A percentile compares a stretch with the other conserved stretches of the same genome.
Conservation (phyloP, 1,140 invertebrate genomes). For the Colletes gigas region DNA sequence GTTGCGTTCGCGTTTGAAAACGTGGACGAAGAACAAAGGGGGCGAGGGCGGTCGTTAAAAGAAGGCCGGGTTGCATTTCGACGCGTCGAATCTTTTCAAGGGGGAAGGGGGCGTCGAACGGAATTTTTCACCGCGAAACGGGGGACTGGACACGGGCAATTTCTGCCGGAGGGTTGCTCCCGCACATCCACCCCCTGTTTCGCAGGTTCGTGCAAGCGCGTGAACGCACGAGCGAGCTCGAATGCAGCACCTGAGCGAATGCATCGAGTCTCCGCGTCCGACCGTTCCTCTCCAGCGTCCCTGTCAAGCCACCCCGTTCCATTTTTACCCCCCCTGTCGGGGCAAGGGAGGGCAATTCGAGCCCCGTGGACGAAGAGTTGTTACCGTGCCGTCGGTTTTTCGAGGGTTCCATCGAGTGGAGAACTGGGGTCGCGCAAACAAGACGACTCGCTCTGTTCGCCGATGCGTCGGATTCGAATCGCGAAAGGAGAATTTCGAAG, state of each 20-base stretch:
- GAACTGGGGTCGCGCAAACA: constrained; percentile 33
- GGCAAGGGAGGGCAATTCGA: constrained; percentile 23
- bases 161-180: constrained; percentile 22
- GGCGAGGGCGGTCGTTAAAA: neutral
- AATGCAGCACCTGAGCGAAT: constrained; percentile 65
- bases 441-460: constrained; percentile 30
- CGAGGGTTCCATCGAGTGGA: constrained; percentile 33
- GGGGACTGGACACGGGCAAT: constrained; percentile 44
- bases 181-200: neutral
- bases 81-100: neutral
- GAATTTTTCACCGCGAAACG: constrained; percentile 30
- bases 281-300: neutral
- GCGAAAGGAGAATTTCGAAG: neutral
- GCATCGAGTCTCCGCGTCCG: constrained; percentile 53
- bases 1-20: no score
- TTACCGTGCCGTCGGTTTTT: constrained; percentile 41
- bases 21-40: neutral
- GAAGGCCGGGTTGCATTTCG: neutral
- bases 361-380: constrained; percentile 25
- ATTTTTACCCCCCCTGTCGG: neutral
- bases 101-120: neutral
- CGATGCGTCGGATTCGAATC: constrained; percentile 16
- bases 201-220: constrained; percentile 17
- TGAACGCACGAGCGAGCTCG: constrained; percentile 44
- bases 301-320: neutral